phyloP scores from a whole-genome alignment of 2,888 invertebrate genomes.

The Amiota mariae region DNA sequence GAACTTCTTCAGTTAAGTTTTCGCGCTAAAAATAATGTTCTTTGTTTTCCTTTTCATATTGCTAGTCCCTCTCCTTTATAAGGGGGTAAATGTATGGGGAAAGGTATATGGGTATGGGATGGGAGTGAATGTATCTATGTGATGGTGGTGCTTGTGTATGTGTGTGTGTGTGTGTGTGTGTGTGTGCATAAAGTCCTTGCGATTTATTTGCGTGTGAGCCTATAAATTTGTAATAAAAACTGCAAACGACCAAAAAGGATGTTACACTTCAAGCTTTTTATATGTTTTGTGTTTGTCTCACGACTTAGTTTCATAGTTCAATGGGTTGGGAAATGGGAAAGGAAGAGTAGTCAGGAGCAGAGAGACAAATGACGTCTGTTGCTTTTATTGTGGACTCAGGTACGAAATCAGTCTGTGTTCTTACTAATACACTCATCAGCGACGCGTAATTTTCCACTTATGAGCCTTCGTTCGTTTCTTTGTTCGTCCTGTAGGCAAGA shows the following conservation, averaged over 20 bases:
- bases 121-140: no score
- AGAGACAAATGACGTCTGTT: conserved; percentile 27
- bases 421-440: conserved; percentile 63
- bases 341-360: background rate
- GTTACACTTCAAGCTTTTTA: conserved; percentile 23
- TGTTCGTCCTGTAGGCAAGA: conserved; percentile 34
- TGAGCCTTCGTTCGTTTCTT: conserved; percentile 1
- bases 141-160: conserved; percentile 13
- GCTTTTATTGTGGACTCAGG: conserved; percentile 1
- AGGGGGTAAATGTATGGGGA: no score
- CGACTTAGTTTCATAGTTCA: background rate
- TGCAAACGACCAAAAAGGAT: conserved; percentile 61
- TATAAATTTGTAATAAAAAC: conserved; percentile 70
- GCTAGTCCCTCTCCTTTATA: no score
- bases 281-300: background rate
- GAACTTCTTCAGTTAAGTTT: no score
- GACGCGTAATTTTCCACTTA: conserved; percentile 35
- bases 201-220: conserved; percentile 68
- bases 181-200: conserved; percentile 45
- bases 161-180: conserved; percentile 18
- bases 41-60: no score
- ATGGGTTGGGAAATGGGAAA: background rate
- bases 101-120: no score
- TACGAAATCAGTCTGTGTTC: conserved; percentile 25
- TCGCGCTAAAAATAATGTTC: no score